Base-by-base conservation (phyloP, 2,113 vertebrate species). In the Percopsis transmontana region DNA sequence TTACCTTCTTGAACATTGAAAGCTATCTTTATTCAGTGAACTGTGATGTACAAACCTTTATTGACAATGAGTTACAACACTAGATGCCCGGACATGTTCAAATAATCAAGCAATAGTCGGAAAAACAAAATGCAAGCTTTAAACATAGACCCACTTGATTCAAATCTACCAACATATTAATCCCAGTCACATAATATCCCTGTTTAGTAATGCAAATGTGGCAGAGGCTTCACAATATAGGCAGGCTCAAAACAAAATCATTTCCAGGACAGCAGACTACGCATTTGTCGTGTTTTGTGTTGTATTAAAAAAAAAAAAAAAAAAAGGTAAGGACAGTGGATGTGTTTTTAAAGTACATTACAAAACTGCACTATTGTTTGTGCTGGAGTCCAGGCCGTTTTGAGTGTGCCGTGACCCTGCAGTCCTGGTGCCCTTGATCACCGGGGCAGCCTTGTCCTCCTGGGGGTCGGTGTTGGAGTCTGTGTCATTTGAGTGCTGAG, bases 401-500 rank as follows among this genome's bases (percentile, higher is more conserved):
- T 97, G 96, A 86, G 94, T 68, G 72, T 98, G 97, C 90, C 96
- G 94, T 90, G 95, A 95, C 90, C 94, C 95, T 87, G 83, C 89
- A 96, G 97, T 99, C 96, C 96, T 96, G 91, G 92, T 94, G 93
- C 94, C 95, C 95, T 98, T 98, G 91, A 83, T 83, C 71, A 95
- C 91, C 83, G 93, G 90, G 87, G 94, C 91, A 59, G 94, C 84
- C 92, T 96, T 96, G 83, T 98, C 95, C 90, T 98, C 97, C 61
- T 95, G 96, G 89, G 95, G 94, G 91, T 98, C 97, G 84, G 93
- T 93, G 90, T 90, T 98, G 93, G 96, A 99, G 97, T 99, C 97
- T 90, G 97, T 99, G 91, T 98, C 96, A 90, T 97, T 97, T 82
- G 96, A 98, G 85, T 97, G 96, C 91, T 96, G 97, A 91, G 97